Evolutionary conservation across 2,888 invertebrate genomes (phyloP), one percentile per base, ranked within the genome.

Genomic region (Pristionchus maxplancki): DNA sequence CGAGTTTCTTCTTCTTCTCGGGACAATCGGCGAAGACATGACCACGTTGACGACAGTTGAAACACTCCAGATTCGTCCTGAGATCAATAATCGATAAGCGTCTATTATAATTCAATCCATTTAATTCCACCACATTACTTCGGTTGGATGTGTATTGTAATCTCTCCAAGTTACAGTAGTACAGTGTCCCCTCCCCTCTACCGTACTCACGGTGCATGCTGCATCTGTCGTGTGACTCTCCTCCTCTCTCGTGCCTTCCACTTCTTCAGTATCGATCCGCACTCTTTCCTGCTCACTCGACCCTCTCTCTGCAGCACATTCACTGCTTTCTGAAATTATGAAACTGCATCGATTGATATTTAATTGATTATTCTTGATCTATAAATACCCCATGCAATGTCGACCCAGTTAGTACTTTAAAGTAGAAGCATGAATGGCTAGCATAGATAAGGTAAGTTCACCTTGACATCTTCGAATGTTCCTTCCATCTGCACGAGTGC

Each of bases 11-110:
- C 62, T 89, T 90, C 82, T 88, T 88, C 82, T 97, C 96, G 0
- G 97, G 97, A 95, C 97, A 97, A 90, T 97, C 97, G 0, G 97
- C 96, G 53, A 97, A 95, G 92, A 96, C 96, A 94, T 97, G 97
- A 0, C 97, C 97, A 13, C 96, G 96, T 95, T 97, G 96, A 20
- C 97, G 95, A 94, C 97, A 97, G 92, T 97, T 96, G 94, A 97
- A 97, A 94, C 97, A 97, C 15, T 91, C 83, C 67, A 88, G 64
- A 83, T 88, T 88, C 82, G 31, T 15, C n/a, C 88, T 88, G 40
- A 71, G 2, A 82, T 15, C 28, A 50, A 53, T 20, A 24, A 50
- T 81, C 50, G 13, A 11, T 17, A 24, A 9, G 44, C 13, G 13
- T 15, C 31, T 31, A 67, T n/a, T 5, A n/a, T 67, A 31, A 58